Evolutionary conservation across 2,888 invertebrate species (phyloP).

Genomic region (Gari tellinella): DNA sequence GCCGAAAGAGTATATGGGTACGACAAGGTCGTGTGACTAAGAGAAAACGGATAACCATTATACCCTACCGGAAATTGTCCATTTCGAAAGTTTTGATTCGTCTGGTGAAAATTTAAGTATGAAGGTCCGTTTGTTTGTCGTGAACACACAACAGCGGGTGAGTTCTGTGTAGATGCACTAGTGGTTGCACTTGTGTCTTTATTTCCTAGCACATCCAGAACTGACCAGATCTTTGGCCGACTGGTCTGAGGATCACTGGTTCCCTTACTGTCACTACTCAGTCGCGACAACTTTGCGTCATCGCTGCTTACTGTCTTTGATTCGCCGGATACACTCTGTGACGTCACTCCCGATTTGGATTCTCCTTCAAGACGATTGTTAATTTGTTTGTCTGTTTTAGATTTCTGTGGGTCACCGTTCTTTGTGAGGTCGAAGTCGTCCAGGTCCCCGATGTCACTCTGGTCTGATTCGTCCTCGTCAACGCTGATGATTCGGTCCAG

Average conservation of each 20-base stretch:
- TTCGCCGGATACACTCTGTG: background rate
- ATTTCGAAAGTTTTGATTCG: slow-evolving; percentile 62
- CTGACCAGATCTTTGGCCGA: slow-evolving; percentile 77
- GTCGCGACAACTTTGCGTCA: background rate
- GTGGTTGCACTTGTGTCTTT: slow-evolving; percentile 42
- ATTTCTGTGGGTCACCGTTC: too few relatives aligned
- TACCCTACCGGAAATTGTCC: slow-evolving; percentile 71
- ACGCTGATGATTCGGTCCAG: slow-evolving; percentile 65
- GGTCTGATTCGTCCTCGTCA: slow-evolving; percentile 62
- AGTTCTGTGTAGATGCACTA: slow-evolving; percentile 43
- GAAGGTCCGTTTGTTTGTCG: slow-evolving; percentile 54
- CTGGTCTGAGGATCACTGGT: slow-evolving; percentile 9
- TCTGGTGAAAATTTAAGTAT: slow-evolving; percentile 69
- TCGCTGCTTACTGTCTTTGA: slow-evolving; percentile 1
- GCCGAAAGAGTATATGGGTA: slow-evolving; percentile 77
- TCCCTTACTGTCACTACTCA: slow-evolving; percentile 5
- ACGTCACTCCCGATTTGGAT: slow-evolving; percentile 9
- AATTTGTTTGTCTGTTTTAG: too few relatives aligned
- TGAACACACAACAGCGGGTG: slow-evolving; percentile 63
- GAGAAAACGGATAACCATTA: slow-evolving; percentile 67
- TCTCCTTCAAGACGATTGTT: slow-evolving; percentile 18
- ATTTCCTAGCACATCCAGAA: slow-evolving; percentile 70
- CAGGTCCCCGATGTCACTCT: slow-evolving; percentile 59
- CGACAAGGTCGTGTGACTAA: slow-evolving; percentile 77
- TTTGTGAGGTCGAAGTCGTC: slow-evolving; percentile 43